Evolutionary conservation across 2,797 vertebrate species (phyloP), one percentile per base, ranked within the genome.

Genomic region (Scolopax rusticola): DNA sequence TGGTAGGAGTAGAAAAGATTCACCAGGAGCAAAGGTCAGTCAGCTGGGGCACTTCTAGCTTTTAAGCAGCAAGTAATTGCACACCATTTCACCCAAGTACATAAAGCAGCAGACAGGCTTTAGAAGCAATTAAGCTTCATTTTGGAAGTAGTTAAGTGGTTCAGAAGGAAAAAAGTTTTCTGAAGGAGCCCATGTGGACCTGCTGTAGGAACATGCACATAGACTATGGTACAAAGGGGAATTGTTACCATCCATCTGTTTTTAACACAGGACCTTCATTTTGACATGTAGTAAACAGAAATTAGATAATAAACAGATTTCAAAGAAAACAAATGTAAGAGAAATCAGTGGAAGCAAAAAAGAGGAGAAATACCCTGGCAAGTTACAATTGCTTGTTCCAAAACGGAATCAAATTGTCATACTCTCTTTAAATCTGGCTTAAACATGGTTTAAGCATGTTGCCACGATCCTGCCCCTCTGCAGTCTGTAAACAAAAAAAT

Each of bases 41-140:
- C 60, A 54, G 56, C 32, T 43, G 33, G 87, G 87, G 57, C 90
- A 81, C 17, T 57, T 83, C 51, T 65, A 84, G 90, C 84, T 84
- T 89, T 93, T 68, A 80, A 84, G 65, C 50, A 74, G 68, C 54
- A 90, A 91, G 53, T 54, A 18, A 85, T 89, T 93, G 53, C 60
- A 80, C 64, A 82, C 83, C 43, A 32, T 74, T 84, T 84, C 51
- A 67, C 32, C 32, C 6, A 27, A 68, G 40, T 15, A 84, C 45
- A 53, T 54, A 59, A 91, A 91, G 64, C 69, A 73, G 65, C 74
- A 76, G 83, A 33, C 47, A 88, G 74, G 20, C 33, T 76, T 64
- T 48, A 48, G 47, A 24, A 50, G 67, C 77, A 95, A 90, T 89
- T 91, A 88, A 87, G 48, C 57, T 90, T 81, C 32, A 43, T 71